Percentiles rank a stretch among this genome's conserved stretches.
phyloP scores from a whole-genome alignment of 2,888 invertebrate genomes.

The Eledone cirrhosa region DNA sequence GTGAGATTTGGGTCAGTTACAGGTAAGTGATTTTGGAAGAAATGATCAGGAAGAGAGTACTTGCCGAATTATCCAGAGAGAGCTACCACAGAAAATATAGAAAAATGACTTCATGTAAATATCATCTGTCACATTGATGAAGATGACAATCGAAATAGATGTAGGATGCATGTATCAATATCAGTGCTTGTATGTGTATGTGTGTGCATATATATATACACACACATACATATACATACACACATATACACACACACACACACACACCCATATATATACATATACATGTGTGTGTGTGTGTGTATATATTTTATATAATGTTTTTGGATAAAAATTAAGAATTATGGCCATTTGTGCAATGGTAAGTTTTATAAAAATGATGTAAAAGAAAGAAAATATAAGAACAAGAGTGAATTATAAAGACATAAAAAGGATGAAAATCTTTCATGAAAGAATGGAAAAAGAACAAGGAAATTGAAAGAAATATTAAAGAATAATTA shows the following conservation, averaged over 20 bases:
- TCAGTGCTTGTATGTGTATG: neutral
- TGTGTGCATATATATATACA: neutral
- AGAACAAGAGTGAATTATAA: too few relatives aligned
- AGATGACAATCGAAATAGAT: neutral
- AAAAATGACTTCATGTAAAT: slow-evolving; percentile 14
- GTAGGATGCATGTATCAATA: neutral
- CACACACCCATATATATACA: neutral
- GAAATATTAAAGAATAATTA: too few relatives aligned
- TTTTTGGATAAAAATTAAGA: too few relatives aligned
- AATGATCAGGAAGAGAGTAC: slow-evolving; percentile 22
- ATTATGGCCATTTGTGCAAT: too few relatives aligned
- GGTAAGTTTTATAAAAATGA: too few relatives aligned
- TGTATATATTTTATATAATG: too few relatives aligned
- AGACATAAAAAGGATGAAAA: too few relatives aligned
- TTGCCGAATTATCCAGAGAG: slow-evolving; percentile 1
- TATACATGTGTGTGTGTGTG: neutral
- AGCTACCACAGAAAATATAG: slow-evolving; percentile 25
- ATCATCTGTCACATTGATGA: neutral
- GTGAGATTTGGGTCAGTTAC: slow-evolving; percentile 15
- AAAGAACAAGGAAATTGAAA: too few relatives aligned
- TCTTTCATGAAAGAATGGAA: too few relatives aligned
- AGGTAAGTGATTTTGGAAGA: slow-evolving; percentile 16
- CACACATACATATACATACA: neutral
- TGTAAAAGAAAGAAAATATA: too few relatives aligned
- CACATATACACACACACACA: neutral